Conservation (phyloP, 2,113 vertebrate species). For the Taurulus bubalis region DNA sequence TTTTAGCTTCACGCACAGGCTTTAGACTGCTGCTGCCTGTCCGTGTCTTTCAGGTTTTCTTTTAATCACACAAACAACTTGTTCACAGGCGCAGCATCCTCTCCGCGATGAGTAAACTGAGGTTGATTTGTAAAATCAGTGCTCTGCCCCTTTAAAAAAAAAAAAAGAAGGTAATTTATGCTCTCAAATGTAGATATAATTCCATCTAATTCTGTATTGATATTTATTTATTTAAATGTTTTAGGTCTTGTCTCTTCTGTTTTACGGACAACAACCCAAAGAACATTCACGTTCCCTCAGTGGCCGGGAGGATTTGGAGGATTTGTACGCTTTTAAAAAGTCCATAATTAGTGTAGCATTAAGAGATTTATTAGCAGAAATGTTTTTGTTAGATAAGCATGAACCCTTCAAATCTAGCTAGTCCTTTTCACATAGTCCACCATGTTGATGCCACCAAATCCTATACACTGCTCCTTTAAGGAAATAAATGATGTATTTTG, state of each 20-base stretch:
- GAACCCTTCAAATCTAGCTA: background rate
- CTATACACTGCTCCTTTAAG: background rate
- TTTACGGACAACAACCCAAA: background rate
- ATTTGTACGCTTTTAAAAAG: background rate
- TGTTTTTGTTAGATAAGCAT: background rate
- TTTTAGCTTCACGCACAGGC: too few relatives aligned
- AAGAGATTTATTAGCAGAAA: background rate
- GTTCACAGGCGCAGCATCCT: too few relatives aligned
- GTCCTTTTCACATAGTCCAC: background rate
- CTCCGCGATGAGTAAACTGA: background rate
- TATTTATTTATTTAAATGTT: background rate
- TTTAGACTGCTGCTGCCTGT: background rate
- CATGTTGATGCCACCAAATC: background rate
- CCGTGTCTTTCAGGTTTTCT: background rate
- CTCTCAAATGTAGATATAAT: background rate
- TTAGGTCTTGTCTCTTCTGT: background rate
- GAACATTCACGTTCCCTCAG: background rate
- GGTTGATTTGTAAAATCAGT: background rate
- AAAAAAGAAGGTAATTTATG: background rate
- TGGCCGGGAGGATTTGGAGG: background rate
- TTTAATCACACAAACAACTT: background rate
- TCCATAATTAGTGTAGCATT: background rate
- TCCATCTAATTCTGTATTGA: background rate
- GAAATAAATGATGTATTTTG: background rate
- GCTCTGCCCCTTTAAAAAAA: background rate